These are phyloP conservation scores for Athetis lepigone DNA, from an alignment of 2,888 invertebrate genomes.

Conservation along the genomic window DNA sequence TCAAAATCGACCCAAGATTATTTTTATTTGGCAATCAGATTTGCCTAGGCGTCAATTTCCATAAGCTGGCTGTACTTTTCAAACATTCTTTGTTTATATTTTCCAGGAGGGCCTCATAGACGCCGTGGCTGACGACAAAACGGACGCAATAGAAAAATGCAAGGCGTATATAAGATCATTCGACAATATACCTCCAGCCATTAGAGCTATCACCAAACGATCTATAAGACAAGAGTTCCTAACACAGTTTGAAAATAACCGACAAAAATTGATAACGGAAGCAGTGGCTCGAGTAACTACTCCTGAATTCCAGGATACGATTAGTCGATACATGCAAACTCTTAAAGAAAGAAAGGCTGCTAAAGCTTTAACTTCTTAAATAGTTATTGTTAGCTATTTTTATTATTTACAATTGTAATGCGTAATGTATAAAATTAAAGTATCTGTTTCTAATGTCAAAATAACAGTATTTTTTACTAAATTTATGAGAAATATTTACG, in stretches of 20 bases:
- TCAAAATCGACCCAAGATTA: no score
- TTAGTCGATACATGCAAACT: conserved; percentile 92
- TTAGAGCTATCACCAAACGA: conserved; percentile 88
- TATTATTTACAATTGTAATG: no score
- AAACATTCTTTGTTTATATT: neutral
- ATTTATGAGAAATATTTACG: no score
- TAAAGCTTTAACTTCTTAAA: conserved; percentile 68
- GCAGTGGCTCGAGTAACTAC: conserved; percentile 89
- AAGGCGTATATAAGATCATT: conserved; percentile 91
- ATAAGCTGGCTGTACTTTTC: no score
- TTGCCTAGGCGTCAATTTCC: no score
- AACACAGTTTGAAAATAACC: conserved; percentile 86
- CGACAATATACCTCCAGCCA: conserved; percentile 90
- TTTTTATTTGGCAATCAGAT: no score
- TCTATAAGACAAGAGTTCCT: conserved; percentile 83
- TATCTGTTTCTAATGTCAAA: no score
- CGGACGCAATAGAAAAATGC: conserved; percentile 91
- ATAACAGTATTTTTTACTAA: no score
- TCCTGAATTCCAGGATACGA: conserved; percentile 92
- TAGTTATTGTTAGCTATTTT: no score
- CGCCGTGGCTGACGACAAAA: conserved; percentile 92
- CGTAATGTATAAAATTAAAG: no score
- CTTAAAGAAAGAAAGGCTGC: conserved; percentile 89
- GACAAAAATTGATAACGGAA: conserved; percentile 90
- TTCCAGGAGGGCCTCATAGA: conserved; percentile 92